Conservation (phyloP, 2,113 vertebrate genomes). For the Nothobranchius furzeri region DNA sequence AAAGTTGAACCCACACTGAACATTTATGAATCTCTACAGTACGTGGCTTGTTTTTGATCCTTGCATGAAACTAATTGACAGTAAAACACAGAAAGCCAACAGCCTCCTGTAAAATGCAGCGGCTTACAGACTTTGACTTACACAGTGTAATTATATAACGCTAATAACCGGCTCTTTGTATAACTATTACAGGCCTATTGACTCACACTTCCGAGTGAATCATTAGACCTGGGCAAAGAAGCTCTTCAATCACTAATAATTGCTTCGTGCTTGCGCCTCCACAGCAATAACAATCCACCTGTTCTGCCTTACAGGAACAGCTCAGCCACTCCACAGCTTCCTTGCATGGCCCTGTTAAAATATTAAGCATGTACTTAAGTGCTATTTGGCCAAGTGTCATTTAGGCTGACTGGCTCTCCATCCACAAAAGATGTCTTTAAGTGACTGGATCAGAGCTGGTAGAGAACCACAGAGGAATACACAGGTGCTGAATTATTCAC, state of each 20-base stretch:
- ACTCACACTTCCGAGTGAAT: constrained; percentile 19
- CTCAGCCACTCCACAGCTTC: constrained; percentile 61
- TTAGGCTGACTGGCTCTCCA: constrained; percentile 82
- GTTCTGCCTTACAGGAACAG: constrained; percentile 56
- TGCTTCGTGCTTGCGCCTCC: constrained; percentile 30
- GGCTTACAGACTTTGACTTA: background rate
- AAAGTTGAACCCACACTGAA: no score
- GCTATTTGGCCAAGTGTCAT: constrained; percentile 84
- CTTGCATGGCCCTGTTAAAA: constrained; percentile 78
- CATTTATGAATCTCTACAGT: no score
- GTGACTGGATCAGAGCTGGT: constrained; percentile 76
- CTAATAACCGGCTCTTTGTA: constrained; percentile 10
- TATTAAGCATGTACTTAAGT: constrained; percentile 86
- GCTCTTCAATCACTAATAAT: constrained; percentile 30
- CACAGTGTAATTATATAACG: constrained; percentile 2
- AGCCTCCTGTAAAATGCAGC: constrained; percentile 5
- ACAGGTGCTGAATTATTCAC: constrained; percentile 80
- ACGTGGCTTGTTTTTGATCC: background rate
- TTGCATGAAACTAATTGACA: background rate
- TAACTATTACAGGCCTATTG: constrained; percentile 17
- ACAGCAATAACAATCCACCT: constrained; percentile 63
- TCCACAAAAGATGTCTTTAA: constrained; percentile 80
- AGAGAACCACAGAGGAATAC: constrained; percentile 71
- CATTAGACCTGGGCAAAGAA: constrained; percentile 25
- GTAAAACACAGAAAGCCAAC: background rate